Evolutionary conservation across 2,113 vertebrate genomes (phyloP), one percentile per base, ranked within the genome.

Genomic region (Microcebus jonahi): DNA sequence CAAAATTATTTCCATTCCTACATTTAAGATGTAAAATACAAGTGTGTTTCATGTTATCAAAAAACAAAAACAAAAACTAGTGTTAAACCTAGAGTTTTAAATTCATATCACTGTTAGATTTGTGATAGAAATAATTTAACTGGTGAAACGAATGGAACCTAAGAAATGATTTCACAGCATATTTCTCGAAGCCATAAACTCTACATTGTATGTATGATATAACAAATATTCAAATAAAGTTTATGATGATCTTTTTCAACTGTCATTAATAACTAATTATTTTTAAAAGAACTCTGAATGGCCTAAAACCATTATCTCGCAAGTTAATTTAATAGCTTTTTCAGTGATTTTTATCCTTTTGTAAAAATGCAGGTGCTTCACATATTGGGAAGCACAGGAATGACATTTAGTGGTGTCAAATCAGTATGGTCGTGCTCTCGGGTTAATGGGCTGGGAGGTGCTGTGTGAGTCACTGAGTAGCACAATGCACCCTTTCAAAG

Each of bases 41-140:
- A 68, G 9, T 91, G 84, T 97, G 39, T 86, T 93, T 94, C 89
- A 93, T 45, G 18, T 89, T 81, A 86, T 8, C 96, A 95, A 90
- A 84, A 18, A 85, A 84, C 12, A 76, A 79, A 45, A 73, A 55
- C 11, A 83, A 84, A 11, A 48, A 0, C 10, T 25, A 73, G 3
- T 15, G 8, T 83, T 75, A 83, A 85, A 36, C 14, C 21, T 67
- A n/a, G 23, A 31, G 6, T 75, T 92, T 82, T 76, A 84, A 88
- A 96, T 86, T 65, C 7, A 8, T 23, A 89, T 67, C 36, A 67
- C 25, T 83, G 23, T 81, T 92, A 82, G 29, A 75, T 92, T 91
- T 82, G 91, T n/a, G 79, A 89, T 2, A 91, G 61, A 93, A 93
- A 94, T 70, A 61, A 94, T 71, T 92, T 80, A 88, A 93, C 11